Evolutionary conservation across 1,140 invertebrate species (phyloP), one percentile per base, ranked within the genome.

Genomic region (Parapsyche elsis): DNA sequence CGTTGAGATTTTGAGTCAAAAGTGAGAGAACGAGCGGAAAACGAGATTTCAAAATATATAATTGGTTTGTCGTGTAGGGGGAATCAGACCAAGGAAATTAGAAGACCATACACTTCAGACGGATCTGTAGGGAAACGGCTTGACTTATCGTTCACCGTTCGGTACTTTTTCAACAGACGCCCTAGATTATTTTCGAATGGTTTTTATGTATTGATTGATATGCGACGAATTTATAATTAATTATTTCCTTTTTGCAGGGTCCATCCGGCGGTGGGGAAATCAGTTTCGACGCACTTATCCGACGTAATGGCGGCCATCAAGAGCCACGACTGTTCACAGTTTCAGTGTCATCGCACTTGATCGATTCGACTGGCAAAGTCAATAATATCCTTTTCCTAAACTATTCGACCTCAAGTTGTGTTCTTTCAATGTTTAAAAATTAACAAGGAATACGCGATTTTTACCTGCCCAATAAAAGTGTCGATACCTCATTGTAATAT

Each of bases 241-340:
- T 19, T 26, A 5, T 38, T 30, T n/a, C 10, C 26, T 10, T 84
- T 81, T 89, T 88, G 24, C 84, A 91, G 91, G 84, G 87, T 91
- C 26, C 89, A 91, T 85, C 89, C 90, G n/a, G 86, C 85, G n/a
- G 86, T 90, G 21, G 87, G 87, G 4, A 84, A 83, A 10, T 87
- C 88, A 10, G 89, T 92, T 45, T 90, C 90, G 21, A 84, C 86
- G 76, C 91, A 92, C 81, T 88, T 92, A 23, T 87, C 90, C 70
- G 90, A 92, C 81, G 91, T 92, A 19, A 92, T 92, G 89, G 87
- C 88, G 21, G 91, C 91, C 9, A 88, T 92, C 5, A 89, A 89
- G 83, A 87, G 84, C 45, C 87, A 89, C 84, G 89, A 92, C 81
- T 92, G 91, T 85, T 90, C 89, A 21, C 86, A 86, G 84, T 92